Percentiles rank a stretch among this genome's conserved stretches.
Conservation (phyloP, 1,140 invertebrate species). For the Brachionus angularis region DNA sequence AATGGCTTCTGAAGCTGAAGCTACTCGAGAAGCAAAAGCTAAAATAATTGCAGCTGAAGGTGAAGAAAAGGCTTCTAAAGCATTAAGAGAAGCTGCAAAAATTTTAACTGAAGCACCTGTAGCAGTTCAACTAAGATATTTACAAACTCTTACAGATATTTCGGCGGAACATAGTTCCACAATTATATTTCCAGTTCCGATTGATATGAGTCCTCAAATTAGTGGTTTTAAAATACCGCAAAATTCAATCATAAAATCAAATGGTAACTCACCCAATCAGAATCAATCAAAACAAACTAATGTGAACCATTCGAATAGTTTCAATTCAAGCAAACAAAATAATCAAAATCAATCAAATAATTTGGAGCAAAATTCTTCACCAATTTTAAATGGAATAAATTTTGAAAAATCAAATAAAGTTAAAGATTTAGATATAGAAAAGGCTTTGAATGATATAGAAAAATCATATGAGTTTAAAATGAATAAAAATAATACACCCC, state of each 20-base stretch:
- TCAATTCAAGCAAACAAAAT: too few relatives aligned
- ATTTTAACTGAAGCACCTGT: conserved; percentile 61
- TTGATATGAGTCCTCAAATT: conserved; percentile 65
- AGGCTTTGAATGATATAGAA: background rate
- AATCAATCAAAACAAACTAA: background rate
- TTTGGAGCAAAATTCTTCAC: too few relatives aligned
- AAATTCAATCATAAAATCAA: background rate
- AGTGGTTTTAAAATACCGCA: background rate
- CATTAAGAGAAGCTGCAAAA: conserved; percentile 29
- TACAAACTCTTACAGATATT: conserved; percentile 84
- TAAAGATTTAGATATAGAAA: background rate
- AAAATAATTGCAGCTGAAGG: conserved; percentile 48
- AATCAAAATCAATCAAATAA: too few relatives aligned
- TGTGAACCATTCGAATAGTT: background rate
- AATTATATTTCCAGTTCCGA: conserved; percentile 90
- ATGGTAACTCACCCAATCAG: background rate
- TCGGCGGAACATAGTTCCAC: conserved; percentile 96
- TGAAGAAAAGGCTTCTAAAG: conserved; percentile 42
- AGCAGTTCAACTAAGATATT: conserved; percentile 72
- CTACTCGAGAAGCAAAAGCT: conserved; percentile 50
- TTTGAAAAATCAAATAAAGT: background rate
- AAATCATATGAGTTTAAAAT: background rate
- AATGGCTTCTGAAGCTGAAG: conserved; percentile 54
- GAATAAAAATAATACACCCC: background rate
- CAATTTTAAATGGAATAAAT: too few relatives aligned